Evolutionary conservation across 1,140 invertebrate genomes (phyloP), one percentile per base, ranked within the genome.

Genomic region (Notospermus geniculatus): DNA sequence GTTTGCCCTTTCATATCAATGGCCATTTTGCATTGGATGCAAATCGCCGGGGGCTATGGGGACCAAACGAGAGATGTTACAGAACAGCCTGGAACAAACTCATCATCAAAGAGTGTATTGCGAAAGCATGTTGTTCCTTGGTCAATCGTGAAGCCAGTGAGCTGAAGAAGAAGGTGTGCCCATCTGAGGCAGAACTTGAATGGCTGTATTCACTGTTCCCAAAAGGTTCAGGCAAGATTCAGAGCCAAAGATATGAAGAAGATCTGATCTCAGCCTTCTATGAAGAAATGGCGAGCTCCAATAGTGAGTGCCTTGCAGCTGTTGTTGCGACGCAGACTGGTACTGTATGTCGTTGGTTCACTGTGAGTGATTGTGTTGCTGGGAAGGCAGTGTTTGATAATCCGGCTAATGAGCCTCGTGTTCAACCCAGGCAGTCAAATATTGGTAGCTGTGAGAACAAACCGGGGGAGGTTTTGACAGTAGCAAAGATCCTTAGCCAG

Each of bases 191-290:
- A 50, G 57, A 43, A 22, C 17, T 68, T 13, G 5, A 43, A 2
- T 11, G 41, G 17, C 65, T 57, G 46, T 45, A 68, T 29, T 39
- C 19, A 11, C 45, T 66, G 17, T 65, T 71, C 43, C 70, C 68
- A 22, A 19, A 60, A 13, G 41, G 46, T 4, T 28, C 29, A 32
- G 50, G 53, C 7, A n/a, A n/a, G n/a, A 30, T 53, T 7, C 45
- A n/a, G 1, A 54, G 59, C 28, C 4, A 28, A 55, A 19, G 17
- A 11, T 55, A 32, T 27, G n/a, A 32, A 19, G 25, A 32, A 55
- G 7, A 28, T 11, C 54, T 55, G 54, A 19, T 19, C n/a, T 55
- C 23, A 22, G n/a, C 29, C 7, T 55, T 32, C 62, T 15, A 27
- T 57, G 28, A 46, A 39, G 22, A 56, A 55, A 45, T 64, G 65